These are phyloP conservation scores for Molossus molossus DNA, from an alignment of 2,797 vertebrate species.

Conservation along the genomic window DNA sequence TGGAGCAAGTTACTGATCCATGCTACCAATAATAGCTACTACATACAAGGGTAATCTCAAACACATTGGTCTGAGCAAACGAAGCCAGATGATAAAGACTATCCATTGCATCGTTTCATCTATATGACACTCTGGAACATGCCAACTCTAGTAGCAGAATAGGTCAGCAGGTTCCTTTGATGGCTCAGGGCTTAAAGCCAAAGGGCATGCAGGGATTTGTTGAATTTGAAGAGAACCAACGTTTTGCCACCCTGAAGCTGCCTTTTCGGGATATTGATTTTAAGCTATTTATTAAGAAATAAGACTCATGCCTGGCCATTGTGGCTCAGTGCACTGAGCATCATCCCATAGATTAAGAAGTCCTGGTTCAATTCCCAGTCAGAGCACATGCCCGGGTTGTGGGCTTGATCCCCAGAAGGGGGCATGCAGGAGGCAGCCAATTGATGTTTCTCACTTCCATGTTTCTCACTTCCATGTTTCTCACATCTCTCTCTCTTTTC, in stretches of 20 bases:
- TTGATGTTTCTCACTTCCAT: too few species aligned
- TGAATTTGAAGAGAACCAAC: background rate
- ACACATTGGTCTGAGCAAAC: conserved; percentile 10
- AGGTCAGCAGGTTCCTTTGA: background rate
- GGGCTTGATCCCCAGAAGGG: too few species aligned
- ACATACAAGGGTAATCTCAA: background rate
- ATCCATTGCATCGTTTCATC: background rate
- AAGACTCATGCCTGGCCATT: background rate
- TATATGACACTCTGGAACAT: background rate
- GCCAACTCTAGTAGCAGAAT: background rate
- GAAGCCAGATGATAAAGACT: background rate
- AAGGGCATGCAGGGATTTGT: background rate
- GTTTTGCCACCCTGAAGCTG: background rate
- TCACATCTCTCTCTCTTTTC: too few species aligned
- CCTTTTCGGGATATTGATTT: background rate
- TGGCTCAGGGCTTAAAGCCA: background rate
- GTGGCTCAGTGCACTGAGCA: too few species aligned
- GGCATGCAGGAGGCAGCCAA: too few species aligned
- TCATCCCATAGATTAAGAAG: too few species aligned
- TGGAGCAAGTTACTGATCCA: background rate
- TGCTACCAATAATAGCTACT: background rate
- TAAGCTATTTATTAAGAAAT: background rate
- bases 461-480: too few species aligned
- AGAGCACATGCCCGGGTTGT: too few species aligned
- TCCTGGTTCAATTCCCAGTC: too few species aligned